A percentile compares a stretch with the other conserved stretches of the same genome.
Evolutionary conservation across 2,113 vertebrate genomes (phyloP).

Genomic region (Coracopsis vasa): DNA sequence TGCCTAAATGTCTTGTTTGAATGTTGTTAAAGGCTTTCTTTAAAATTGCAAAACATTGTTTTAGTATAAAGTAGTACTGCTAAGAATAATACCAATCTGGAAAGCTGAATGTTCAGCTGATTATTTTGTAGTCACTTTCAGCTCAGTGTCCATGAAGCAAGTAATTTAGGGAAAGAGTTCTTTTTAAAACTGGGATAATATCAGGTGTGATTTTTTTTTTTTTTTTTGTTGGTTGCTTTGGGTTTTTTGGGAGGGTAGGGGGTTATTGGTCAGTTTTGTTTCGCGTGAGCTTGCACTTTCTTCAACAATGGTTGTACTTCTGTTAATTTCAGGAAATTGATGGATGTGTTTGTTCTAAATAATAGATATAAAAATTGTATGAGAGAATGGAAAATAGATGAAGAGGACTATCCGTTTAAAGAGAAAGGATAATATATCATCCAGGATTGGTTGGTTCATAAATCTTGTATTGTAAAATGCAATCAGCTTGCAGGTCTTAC

Average conservation of each 20-base stretch:
- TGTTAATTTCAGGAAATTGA: not conserved
- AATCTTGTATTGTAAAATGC: not conserved
- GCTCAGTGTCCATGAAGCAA: not conserved
- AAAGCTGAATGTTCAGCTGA: not conserved
- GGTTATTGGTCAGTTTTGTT: not conserved
- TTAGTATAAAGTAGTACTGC: not conserved
- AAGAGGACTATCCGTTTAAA: not conserved
- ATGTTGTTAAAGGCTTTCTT: conserved; percentile 20
- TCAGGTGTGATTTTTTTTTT: not conserved
- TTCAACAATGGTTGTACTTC: not conserved
- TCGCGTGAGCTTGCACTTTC: not conserved
- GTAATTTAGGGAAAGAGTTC: not conserved
- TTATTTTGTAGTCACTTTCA: not conserved
- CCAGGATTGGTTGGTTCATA: not conserved
- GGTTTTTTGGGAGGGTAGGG: not conserved
- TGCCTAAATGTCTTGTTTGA: conserved; percentile 11
- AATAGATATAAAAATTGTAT: not conserved
- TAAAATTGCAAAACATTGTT: conserved; percentile 3
- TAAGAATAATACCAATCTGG: not conserved
- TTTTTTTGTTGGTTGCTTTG: not conserved
- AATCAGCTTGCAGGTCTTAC: not conserved
- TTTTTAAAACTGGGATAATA: not conserved
- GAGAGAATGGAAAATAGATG: not conserved
- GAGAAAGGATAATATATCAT: not conserved
- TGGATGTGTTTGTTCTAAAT: not conserved